Evolutionary conservation across 37 sponge, comb jelly and placozoan genomes (phyloP), one percentile per base, ranked within the genome.

Genomic region (Chondrosia reniformis): DNA sequence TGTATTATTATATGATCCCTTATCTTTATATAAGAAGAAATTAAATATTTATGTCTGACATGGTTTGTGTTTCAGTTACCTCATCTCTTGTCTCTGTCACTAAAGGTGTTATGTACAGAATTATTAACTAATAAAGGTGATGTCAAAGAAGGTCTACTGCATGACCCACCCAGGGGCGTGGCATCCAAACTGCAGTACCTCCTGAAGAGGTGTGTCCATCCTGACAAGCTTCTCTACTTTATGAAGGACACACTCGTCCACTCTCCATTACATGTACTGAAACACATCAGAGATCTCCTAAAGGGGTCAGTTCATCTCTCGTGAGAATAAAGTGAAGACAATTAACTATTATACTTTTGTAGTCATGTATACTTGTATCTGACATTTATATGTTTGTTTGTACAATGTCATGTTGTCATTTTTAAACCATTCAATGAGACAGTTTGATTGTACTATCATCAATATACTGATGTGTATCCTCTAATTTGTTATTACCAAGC

Each of bases 171-270:
- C 22, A 21, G 4, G 4, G 4, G 42, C 3, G 42, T 69, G 0
- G 41, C 39, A 43, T 3, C 72, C 41, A 69, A 69, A 6, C 25
- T 69, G 36, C 17, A 40, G n/a, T 69, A n/a, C 36, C 24, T 69
- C 15, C 72, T 69, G 3, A 8, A 36, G 19, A 34, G 42, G 36
- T 69, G 72, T 25, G n/a, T 31, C 41, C 41, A 69, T 25, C 72
- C 72, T 34, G 43, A 69, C 8, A 69, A 37, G n/a, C 72, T 69
- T 34, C 43, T 69, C 4, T 69, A 69, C 43, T 69, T 43, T 25
- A n/a, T 41, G 43, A 69, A 69, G n/a, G 1, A 69, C 2, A 69
- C 72, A 43, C 22, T 69, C 39, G 72, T 69, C 10, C 72, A 69
- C 24, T 69, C 72, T 22, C 41, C 39, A 25, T 41, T 69, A 25